phyloP scores from a whole-genome alignment of 1,140 invertebrate species.

The Globodera rostochiensis region DNA sequence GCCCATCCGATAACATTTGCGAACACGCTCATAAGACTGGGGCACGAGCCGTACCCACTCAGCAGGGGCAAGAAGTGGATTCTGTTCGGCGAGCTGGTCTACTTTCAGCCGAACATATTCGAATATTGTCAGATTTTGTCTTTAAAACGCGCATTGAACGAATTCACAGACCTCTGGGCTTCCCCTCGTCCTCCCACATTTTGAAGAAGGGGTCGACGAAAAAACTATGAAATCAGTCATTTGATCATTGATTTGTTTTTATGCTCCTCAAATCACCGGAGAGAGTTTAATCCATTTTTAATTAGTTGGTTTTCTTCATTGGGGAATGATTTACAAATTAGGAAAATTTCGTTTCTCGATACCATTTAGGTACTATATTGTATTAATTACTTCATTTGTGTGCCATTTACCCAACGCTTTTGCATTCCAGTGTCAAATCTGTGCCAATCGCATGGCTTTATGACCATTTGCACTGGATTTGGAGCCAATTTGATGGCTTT shows the following conservation, averaged over 20 bases:
- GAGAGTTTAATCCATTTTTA: too few relatives aligned
- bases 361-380: too few relatives aligned
- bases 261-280: too few relatives aligned
- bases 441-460: conserved; percentile 41
- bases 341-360: too few relatives aligned
- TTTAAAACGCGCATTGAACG: not conserved
- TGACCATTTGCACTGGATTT: conserved; percentile 42
- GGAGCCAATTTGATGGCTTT: conserved; percentile 40
- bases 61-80: conserved; percentile 51
- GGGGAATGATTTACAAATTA: too few relatives aligned
- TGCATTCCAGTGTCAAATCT: conserved; percentile 42
- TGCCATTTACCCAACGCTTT: not conserved
- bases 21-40: conserved; percentile 62
- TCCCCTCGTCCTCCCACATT: too few relatives aligned
- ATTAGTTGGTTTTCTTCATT: too few relatives aligned
- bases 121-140: conserved; percentile 37
- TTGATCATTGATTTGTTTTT: too few relatives aligned
- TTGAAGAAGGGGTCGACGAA: too few relatives aligned
- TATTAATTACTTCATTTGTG: too few relatives aligned
- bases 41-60: conserved; percentile 61
- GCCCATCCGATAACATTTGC: conserved; percentile 51
- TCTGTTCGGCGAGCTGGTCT: conserved; percentile 53
- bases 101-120: conserved; percentile 61
- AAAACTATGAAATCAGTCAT: too few relatives aligned
- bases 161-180: too few relatives aligned